phyloP scores from a whole-genome alignment of 1,140 invertebrate species.

The Hyposmocoma kahamanoa region DNA sequence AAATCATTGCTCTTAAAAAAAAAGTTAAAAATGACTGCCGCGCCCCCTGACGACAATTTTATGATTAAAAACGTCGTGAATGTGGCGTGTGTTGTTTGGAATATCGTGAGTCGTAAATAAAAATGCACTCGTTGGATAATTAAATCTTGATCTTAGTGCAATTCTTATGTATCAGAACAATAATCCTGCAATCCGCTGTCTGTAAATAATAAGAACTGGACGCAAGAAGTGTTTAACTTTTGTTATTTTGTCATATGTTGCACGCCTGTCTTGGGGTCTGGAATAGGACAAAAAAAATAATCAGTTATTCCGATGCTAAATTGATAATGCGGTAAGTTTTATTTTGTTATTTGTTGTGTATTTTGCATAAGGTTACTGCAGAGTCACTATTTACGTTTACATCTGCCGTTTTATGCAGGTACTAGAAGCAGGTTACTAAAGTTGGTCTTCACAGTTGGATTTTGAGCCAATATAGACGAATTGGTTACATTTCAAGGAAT shows the following conservation, averaged over 20 bases:
- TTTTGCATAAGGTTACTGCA: background rate
- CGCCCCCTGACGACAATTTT: constrained; percentile 59
- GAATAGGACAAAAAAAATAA: constrained; percentile 72
- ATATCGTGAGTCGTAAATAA: constrained; percentile 72
- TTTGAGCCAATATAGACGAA: no score
- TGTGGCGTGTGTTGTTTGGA: constrained; percentile 75
- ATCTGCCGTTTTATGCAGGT: constrained; percentile 24
- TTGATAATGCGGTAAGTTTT: constrained; percentile 71
- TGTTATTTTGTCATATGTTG: constrained; percentile 70
- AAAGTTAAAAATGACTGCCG: background rate
- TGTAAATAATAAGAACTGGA: constrained; percentile 35
- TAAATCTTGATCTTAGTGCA: constrained; percentile 48
- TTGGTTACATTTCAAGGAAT: no score
- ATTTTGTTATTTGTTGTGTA: constrained; percentile 22
- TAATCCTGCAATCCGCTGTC: constrained; percentile 29
- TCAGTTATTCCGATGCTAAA: constrained; percentile 66
- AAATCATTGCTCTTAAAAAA: no score
- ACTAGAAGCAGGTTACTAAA: constrained; percentile 43
- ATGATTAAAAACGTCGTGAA: constrained; percentile 68
- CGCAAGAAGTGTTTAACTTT: constrained; percentile 42
- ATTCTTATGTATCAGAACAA: constrained; percentile 44
- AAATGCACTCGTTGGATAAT: constrained; percentile 54
- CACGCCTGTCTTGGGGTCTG: constrained; percentile 70
- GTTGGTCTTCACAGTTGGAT: constrained; percentile 28
- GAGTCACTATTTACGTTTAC: constrained; percentile 2